These are phyloP conservation scores for Pheosia gnoma DNA, from an alignment of 2,888 invertebrate species.

Conservation along the genomic window DNA sequence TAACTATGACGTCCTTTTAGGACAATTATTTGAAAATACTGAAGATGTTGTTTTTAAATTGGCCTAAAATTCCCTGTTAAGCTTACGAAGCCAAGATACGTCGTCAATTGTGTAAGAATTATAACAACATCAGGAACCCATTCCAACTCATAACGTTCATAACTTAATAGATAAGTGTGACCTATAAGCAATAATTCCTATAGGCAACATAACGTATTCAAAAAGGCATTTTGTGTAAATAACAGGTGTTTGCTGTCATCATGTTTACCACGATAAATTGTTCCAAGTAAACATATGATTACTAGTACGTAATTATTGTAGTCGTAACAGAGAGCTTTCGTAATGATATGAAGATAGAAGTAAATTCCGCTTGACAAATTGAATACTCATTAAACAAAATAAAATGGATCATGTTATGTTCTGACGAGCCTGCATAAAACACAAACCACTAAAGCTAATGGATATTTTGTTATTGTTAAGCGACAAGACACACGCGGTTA, in stretches of 20 bases:
- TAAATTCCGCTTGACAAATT: slow-evolving; percentile 21
- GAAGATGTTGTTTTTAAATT: too few species aligned
- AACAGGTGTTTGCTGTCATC: slow-evolving; percentile 43
- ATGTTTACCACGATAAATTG: slow-evolving; percentile 36
- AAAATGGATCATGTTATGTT: slow-evolving; percentile 34
- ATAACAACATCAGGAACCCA: slow-evolving; percentile 2
- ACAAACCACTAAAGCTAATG: slow-evolving; percentile 80
- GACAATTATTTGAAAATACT: too few species aligned
- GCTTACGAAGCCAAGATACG: too few species aligned
- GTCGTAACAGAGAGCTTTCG: slow-evolving; percentile 31
- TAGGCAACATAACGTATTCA: slow-evolving; percentile 47
- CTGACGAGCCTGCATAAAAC: slow-evolving; percentile 45
- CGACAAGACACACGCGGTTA: slow-evolving; percentile 81
- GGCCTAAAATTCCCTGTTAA: too few species aligned
- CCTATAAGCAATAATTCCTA: not conserved
- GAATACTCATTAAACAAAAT: slow-evolving; percentile 29
- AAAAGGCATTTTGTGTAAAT: slow-evolving; percentile 51
- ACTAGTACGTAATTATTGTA: slow-evolving; percentile 30
- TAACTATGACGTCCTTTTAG: too few species aligned
- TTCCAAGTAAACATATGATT: slow-evolving; percentile 59
- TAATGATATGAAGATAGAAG: slow-evolving; percentile 16
- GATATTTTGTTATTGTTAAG: slow-evolving; percentile 82
- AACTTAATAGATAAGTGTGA: not conserved
- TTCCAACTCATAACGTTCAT: not conserved
- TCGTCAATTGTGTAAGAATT: too few species aligned